phyloP scores from a whole-genome alignment of 1,140 invertebrate species.

The Gonatopus flavifemur region DNA sequence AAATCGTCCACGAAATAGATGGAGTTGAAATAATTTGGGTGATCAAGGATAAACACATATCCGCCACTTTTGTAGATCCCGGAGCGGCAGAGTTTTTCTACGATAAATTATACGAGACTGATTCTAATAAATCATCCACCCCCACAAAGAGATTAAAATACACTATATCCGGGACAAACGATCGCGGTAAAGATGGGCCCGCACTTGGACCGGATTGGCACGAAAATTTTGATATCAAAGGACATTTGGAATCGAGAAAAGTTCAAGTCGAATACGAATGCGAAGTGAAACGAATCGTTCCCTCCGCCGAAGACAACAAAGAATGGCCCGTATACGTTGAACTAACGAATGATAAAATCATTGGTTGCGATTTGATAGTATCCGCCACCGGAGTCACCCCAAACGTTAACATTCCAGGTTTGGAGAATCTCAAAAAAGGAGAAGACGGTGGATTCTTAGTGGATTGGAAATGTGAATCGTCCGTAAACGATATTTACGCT shows the following conservation, averaged over 20 bases:
- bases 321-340: constrained; percentile 73
- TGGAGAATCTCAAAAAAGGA: constrained; percentile 62
- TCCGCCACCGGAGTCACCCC: constrained; percentile 94
- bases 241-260: constrained; percentile 52
- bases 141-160: constrained; percentile 72
- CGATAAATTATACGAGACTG: constrained; percentile 47
- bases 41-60: constrained; percentile 90
- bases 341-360: constrained; percentile 73
- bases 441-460: constrained; percentile 79
- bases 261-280: constrained; percentile 68
- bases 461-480: constrained; percentile 85
- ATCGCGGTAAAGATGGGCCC: constrained; percentile 65
- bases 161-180: constrained; percentile 54
- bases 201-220: constrained; percentile 97
- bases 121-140: constrained; percentile 20
- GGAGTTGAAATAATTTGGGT: constrained; percentile 89
- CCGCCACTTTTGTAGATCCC: constrained; percentile 91
- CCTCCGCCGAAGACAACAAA: constrained; percentile 34
- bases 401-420: constrained; percentile 62
- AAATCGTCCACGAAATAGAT: constrained; percentile 86
- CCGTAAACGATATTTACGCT: constrained; percentile 79
- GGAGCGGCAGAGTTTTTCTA: constrained; percentile 95
- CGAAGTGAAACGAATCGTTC: constrained; percentile 65
- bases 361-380: constrained; percentile 89
- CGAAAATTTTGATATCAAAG: constrained; percentile 67